Base-by-base conservation (phyloP, 2,113 vertebrate species). In the Microcebus ravelobensis region DNA sequence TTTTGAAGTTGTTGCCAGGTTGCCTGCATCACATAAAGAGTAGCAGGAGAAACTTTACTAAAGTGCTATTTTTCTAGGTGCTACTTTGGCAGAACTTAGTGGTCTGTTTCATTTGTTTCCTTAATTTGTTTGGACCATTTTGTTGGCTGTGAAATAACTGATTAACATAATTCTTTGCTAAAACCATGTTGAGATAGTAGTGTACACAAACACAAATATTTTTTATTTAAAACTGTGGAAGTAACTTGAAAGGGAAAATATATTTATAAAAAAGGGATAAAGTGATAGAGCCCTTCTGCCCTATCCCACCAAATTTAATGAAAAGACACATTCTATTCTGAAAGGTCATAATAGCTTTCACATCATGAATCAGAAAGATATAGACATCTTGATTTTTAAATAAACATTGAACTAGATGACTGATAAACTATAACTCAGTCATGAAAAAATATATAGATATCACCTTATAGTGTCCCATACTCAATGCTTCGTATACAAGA, bases 181-280 rank as follows among this genome's bases (percentile, higher is more conserved):
- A 21, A 61, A 61, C 20, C 73, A 12, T 81, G n/a, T 77, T 95
- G 92, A 71, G 48, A 36, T 84, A 65, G n/a, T 61, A 80, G 9
- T 84, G 27, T 87, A 84, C 50, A 94, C 57, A 91, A 95, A 59
- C 84, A 87, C 86, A 93, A 84, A 59, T 77, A 29, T 77, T 80
- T 93, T 93, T 92, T 91, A 93, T 97, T 96, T 92, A 92, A 94
- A 96, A 88, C 61, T 97, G 68, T 93, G 73, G 21, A 90, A 87
- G 50, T 77, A 80, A 96, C 14, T 55, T 52, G 90, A 95, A 97
- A 97, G 96, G 95, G 96, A 98, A 94, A 97, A 55, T 77, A 61
- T 82, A 87, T 70, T 90, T 98, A 73, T 81, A 94, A 88, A 83
- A 97, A 96, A 98, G 81, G 91, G 84, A 97, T 89, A 95, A 90